Conservation (phyloP, 2,888 invertebrate genomes). For the Amblyjoppa proteus region DNA sequence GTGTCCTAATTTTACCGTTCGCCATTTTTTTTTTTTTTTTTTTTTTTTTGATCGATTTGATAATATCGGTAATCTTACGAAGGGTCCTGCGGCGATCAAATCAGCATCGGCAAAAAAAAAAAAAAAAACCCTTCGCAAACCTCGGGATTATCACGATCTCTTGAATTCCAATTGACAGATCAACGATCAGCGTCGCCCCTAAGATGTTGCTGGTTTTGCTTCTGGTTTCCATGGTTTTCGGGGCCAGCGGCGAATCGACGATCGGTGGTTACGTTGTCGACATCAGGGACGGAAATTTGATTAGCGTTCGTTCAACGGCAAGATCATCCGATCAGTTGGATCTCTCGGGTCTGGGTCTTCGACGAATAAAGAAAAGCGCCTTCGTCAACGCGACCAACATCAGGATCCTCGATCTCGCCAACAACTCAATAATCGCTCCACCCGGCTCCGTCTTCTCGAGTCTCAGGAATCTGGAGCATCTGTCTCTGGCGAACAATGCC, state of each 20-base stretch:
- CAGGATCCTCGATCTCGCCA: constrained; percentile 70
- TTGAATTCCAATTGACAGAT: not conserved
- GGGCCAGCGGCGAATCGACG: constrained; percentile 4
- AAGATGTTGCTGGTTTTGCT: constrained; percentile 59
- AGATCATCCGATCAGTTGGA: constrained; percentile 58
- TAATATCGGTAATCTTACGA: no score
- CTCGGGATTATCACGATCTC: no score
- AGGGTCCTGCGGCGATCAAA: no score
- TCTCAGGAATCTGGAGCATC: constrained; percentile 70
- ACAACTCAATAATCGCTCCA: constrained; percentile 71
- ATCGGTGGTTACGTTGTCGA: constrained; percentile 57
- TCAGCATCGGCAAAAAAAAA: no score
- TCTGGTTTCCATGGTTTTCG: constrained; percentile 66
- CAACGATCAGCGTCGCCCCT: not conserved
- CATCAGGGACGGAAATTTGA: constrained; percentile 68
- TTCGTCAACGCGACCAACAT: constrained; percentile 68
- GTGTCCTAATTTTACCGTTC: no score
- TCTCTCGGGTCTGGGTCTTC: constrained; percentile 69
- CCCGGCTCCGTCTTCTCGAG: constrained; percentile 74
- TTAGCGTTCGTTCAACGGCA: constrained; percentile 38
- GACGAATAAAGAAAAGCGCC: constrained; percentile 66
- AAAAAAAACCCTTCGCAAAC: no score
- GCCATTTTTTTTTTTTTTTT: no score
- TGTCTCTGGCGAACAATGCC: constrained; percentile 71
- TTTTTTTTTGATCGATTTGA: no score